Evolutionary conservation across 2,797 vertebrate genomes (phyloP), one percentile per base, ranked within the genome.

Genomic region (Lepus oiostolus): DNA sequence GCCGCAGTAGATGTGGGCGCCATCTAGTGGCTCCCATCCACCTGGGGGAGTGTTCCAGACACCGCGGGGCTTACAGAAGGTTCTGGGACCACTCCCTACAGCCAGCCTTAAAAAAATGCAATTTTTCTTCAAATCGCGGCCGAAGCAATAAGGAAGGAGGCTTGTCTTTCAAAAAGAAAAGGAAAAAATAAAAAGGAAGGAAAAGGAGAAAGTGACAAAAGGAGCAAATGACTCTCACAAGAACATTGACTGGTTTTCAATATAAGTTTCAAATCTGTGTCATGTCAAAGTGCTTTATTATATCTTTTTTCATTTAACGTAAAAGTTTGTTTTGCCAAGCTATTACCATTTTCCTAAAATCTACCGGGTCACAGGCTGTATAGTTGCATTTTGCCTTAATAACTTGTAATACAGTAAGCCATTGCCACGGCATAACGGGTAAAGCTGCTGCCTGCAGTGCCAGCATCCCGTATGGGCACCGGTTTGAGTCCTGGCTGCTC

Each of bases 11-110:
- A 22, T 30, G 47, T 68, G 74, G 77, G 97, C 96, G 93, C 97
- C 98, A 97, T 71, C 97, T 95, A 91, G 97, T 95, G 98, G 97
- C 58, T 17, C 19, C 83, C 80, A 4, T 22, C 10, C 88, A 54
- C 60, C n/a, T 26, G 81, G 87, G 67, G 38, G 58, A 76, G 81
- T 42, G 81, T 62, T 47, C 63, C 14, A 77, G 85, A 71, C 28
- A 22, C 14, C 3, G 7, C 5, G 16, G 14, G 5, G 17, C 24
- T 87, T 63, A 6, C 2, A 0, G 1, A 71, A 85, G n/a, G 65
- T 30, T 50, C 87, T 68, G 35, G 17, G 30, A 75, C 67, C 28
- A 19, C 30, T 67, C 7, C 75, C 72, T 52, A 14, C 2, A 47
- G n/a, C 38, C 28, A 24, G 35, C 16, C 52, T 58, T 16, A 38